Percentiles rank a stretch among this genome's conserved stretches.
phyloP scores from a whole-genome alignment of 1,140 invertebrate genomes.

The Rhopalosiphum maidis region DNA sequence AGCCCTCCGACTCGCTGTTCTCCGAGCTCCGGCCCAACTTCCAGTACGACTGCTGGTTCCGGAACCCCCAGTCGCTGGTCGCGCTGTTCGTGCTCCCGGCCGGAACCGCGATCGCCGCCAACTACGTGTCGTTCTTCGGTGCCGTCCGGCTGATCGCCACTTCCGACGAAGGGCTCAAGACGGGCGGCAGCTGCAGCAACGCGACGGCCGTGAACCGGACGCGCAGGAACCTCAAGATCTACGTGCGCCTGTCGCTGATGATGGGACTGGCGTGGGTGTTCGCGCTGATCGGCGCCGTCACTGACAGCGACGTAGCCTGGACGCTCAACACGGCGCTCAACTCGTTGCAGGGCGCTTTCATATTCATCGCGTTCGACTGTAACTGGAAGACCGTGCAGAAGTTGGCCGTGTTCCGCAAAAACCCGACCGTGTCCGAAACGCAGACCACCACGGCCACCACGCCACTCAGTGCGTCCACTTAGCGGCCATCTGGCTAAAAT shows the following conservation, averaged over 20 bases:
- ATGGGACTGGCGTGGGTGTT: conserved; percentile 57
- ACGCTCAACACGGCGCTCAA: conserved; percentile 46
- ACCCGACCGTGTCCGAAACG: not conserved
- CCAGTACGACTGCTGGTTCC: conserved; percentile 50
- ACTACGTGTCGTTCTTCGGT: conserved; percentile 33
- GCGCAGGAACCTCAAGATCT: conserved; percentile 35
- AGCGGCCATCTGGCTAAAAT: not conserved
- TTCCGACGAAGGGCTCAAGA: not conserved
- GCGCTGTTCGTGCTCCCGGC: conserved; percentile 54
- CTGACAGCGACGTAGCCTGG: conserved; percentile 34
- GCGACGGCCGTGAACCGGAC: not conserved
- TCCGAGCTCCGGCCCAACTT: conserved; percentile 37
- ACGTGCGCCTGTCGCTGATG: conserved; percentile 51
- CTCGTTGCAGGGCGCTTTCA: conserved; percentile 53
- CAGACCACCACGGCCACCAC: not conserved
- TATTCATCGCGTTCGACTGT: conserved; percentile 52
- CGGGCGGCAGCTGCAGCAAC: not conserved
- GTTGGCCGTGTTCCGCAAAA: conserved; percentile 2
- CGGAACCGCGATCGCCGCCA: conserved; percentile 7
- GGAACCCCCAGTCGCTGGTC: conserved; percentile 44
- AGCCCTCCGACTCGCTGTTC: not conserved
- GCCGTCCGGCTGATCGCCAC: conserved; percentile 27
- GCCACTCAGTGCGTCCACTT: not conserved
- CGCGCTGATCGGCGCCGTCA: conserved; percentile 19
- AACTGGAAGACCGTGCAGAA: not conserved